These are phyloP conservation scores for Pelusios castaneus DNA, from an alignment of 2,113 vertebrate genomes.

Conservation along the genomic window DNA sequence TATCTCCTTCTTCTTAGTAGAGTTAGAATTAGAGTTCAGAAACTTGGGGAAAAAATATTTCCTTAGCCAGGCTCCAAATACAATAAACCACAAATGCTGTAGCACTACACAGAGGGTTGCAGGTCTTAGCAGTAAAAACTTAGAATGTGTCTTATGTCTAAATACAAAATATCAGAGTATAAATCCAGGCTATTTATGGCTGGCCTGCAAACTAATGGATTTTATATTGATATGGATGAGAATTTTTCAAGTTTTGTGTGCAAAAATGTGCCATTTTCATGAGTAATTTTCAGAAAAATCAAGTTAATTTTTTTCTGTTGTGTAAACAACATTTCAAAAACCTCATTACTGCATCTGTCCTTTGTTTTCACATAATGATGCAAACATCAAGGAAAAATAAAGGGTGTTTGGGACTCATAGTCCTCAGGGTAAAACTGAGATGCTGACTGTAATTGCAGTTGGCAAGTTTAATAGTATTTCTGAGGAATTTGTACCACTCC, in stretches of 20 bases:
- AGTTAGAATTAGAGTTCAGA: neutral
- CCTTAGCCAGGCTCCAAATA: neutral
- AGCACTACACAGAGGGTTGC: neutral
- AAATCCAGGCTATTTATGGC: neutral
- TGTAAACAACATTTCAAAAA: neutral
- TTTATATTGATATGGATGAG: neutral
- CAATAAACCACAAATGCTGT: neutral
- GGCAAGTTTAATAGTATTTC: conserved; percentile 52
- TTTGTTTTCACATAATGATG: conserved; percentile 12
- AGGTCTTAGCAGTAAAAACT: neutral
- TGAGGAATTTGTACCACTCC: conserved; percentile 43
- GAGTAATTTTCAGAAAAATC: neutral
- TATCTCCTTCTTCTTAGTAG: neutral
- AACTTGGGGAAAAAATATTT: neutral
- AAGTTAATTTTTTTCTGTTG: neutral
- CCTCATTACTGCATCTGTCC: neutral
- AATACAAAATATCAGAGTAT: neutral
- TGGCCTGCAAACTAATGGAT: neutral
- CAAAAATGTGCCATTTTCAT: neutral
- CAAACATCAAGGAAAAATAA: conserved; percentile 50
- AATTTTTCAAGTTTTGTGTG: neutral
- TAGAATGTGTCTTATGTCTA: neutral
- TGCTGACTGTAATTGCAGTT: conserved; percentile 50
- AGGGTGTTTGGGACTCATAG: conserved; percentile 37
- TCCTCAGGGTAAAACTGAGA: conserved; percentile 51